These are phyloP conservation scores for Labeo catla DNA, from an alignment of 2,113 vertebrate species.

Conservation along the genomic window DNA sequence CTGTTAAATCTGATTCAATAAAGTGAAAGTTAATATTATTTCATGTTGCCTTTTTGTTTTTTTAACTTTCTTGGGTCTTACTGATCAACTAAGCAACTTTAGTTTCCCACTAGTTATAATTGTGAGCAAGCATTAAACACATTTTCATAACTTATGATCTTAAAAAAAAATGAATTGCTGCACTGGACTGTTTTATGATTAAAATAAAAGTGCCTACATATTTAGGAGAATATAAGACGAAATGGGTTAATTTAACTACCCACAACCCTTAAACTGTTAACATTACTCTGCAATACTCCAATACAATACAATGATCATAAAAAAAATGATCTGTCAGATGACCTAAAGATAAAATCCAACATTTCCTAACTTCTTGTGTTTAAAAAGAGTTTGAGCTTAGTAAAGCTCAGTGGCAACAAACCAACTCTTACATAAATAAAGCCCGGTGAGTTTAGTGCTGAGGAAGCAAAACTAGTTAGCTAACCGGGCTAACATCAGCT, in stretches of 20 bases:
- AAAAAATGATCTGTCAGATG: not conserved
- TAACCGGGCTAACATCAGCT: slow-evolving; percentile 38
- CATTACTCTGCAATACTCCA: not conserved
- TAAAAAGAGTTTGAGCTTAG: not conserved
- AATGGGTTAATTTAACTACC: not conserved
- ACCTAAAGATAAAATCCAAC: not conserved
- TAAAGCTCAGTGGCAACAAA: slow-evolving; percentile 13
- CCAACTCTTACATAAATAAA: not conserved
- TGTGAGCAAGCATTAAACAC: not conserved
- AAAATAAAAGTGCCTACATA: not conserved
- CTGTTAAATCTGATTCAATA: not conserved
- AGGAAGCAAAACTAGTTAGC: slow-evolving; percentile 46
- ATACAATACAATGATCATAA: not conserved
- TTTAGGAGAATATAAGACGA: not conserved
- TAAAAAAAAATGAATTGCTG: not conserved
- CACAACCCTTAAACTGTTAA: not conserved
- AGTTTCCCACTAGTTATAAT: not conserved
- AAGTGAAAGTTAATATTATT: not conserved
- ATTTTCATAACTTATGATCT: not conserved
- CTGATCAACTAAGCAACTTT: not conserved
- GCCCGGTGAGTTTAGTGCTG: slow-evolving; percentile 8
- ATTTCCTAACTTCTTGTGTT: slow-evolving; percentile 17
- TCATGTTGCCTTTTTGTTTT: not conserved
- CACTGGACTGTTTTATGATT: not conserved
- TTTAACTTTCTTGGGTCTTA: not conserved